phyloP scores from a whole-genome alignment of 2,797 vertebrate genomes.

The Argyrosomus regius region DNA sequence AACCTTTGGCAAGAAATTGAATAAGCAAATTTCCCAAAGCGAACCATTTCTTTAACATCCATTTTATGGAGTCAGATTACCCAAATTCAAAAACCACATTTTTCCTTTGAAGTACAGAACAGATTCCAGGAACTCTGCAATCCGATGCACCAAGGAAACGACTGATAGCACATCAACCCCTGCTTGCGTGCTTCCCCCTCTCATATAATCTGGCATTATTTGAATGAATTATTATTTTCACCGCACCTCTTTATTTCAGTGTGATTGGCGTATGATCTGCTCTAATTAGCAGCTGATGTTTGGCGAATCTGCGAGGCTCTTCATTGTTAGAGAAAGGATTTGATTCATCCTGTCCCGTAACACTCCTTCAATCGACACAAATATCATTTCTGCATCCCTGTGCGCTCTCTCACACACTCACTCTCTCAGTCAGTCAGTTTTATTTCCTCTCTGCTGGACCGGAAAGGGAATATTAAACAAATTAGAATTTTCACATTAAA shows the following conservation, averaged over 20 bases:
- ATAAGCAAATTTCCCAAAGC: background rate
- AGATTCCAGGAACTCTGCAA: conserved; percentile 5
- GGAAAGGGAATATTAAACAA: conserved; percentile 11
- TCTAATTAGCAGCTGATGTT: conserved; percentile 63
- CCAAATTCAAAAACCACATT: background rate
- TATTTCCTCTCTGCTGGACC: conserved; percentile 26
- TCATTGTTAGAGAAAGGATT: conserved; percentile 58
- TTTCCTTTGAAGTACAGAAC: background rate
- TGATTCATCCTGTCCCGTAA: conserved; percentile 42
- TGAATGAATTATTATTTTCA: conserved; percentile 6
- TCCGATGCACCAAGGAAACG: conserved; percentile 11
- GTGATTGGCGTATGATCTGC: conserved; percentile 58
- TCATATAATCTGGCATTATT: conserved; percentile 13
- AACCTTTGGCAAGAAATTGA: background rate
- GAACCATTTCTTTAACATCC: background rate
- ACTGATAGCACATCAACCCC: conserved; percentile 3
- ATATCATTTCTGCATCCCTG: conserved; percentile 40
- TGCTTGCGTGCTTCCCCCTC: conserved; percentile 12
- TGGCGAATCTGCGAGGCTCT: conserved; percentile 55
- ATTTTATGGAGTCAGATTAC: background rate
- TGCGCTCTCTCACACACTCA: conserved; percentile 24
- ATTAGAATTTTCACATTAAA: conserved; percentile 17
- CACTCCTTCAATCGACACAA: conserved; percentile 38
- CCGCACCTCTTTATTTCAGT: conserved; percentile 22
- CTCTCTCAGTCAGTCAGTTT: conserved; percentile 20